Conservation (phyloP, 2,797 vertebrate species). For the Fundulus diaphanus region DNA sequence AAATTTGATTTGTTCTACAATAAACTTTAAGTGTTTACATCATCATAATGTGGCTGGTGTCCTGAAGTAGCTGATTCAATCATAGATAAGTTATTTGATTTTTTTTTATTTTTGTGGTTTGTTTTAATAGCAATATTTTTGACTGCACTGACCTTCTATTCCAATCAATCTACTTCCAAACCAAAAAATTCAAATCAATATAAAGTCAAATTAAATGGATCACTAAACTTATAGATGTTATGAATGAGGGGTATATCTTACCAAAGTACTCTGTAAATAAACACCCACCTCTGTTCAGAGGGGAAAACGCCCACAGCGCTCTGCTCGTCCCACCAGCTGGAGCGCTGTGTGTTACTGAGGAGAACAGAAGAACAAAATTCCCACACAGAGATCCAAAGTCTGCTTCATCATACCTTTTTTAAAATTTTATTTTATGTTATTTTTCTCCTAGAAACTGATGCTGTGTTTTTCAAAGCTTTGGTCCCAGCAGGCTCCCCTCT, state of each 20-base stretch:
- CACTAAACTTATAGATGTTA: background rate
- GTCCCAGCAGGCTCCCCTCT: constrained; percentile 36
- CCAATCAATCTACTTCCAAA: too few species aligned
- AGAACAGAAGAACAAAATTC: constrained; percentile 37
- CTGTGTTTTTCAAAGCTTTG: constrained; percentile 38
- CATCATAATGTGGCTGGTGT: too few species aligned
- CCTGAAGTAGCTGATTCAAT: too few species aligned
- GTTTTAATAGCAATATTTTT: too few species aligned
- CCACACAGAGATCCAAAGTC: constrained; percentile 35
- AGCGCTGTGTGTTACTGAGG: constrained; percentile 30
- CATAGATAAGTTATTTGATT: too few species aligned
- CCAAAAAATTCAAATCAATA: background rate
- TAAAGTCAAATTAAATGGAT: background rate
- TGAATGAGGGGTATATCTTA: background rate
- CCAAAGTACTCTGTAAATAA: background rate
- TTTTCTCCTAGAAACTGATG: constrained; percentile 21
- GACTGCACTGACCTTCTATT: too few species aligned
- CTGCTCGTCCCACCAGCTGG: constrained; percentile 30
- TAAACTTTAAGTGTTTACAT: too few species aligned
- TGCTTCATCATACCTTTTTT: background rate
- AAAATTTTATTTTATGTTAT: background rate
- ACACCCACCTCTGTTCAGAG: background rate
- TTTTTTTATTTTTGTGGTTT: too few species aligned
- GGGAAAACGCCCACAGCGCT: constrained; percentile 3
- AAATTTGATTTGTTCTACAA: too few species aligned